Percentiles rank a stretch among this genome's conserved stretches.
Evolutionary conservation across 2,888 invertebrate genomes (phyloP).

Genomic region (Chrysolina haemoptera): DNA sequence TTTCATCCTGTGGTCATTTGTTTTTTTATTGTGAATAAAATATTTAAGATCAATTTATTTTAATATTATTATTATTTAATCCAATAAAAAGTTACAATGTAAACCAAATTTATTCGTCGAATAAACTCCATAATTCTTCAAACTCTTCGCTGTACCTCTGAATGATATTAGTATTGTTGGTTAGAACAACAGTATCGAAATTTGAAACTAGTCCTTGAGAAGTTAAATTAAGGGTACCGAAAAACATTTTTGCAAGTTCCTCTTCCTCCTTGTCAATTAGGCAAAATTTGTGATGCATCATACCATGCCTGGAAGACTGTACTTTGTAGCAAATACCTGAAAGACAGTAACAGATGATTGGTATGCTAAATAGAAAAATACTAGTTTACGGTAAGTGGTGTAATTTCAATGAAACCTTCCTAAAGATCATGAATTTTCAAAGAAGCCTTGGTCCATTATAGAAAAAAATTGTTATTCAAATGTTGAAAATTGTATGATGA

Average conservation of each 20-base stretch:
- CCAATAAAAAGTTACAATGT: neutral
- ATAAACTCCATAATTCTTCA: slow-evolving; percentile 59
- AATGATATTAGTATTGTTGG: slow-evolving; percentile 59
- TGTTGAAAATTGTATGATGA: too few relatives aligned
- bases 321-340: slow-evolving; percentile 73
- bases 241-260: slow-evolving; percentile 57
- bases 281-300: slow-evolving; percentile 84
- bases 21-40: slow-evolving; percentile 14
- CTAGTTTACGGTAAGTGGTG: too few relatives aligned
- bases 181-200: slow-evolving; percentile 60
- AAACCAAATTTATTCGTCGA: slow-evolving; percentile 15
- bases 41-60: slow-evolving; percentile 13
- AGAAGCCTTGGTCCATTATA: too few relatives aligned
- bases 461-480: too few relatives aligned
- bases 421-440: too few relatives aligned
- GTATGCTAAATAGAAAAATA: neutral
- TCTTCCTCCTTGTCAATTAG: slow-evolving; percentile 59
- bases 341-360: slow-evolving; percentile 52
- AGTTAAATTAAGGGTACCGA: slow-evolving; percentile 63
- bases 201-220: slow-evolving; percentile 59
- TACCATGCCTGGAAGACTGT: slow-evolving; percentile 64
- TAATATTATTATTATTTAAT: neutral
- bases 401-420: too few relatives aligned
- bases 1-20: slow-evolving; percentile 7
- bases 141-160: slow-evolving; percentile 59